Evolutionary conservation across 1,140 invertebrate species (phyloP), one percentile per base, ranked within the genome.

Genomic region (Formica exsecta): DNA sequence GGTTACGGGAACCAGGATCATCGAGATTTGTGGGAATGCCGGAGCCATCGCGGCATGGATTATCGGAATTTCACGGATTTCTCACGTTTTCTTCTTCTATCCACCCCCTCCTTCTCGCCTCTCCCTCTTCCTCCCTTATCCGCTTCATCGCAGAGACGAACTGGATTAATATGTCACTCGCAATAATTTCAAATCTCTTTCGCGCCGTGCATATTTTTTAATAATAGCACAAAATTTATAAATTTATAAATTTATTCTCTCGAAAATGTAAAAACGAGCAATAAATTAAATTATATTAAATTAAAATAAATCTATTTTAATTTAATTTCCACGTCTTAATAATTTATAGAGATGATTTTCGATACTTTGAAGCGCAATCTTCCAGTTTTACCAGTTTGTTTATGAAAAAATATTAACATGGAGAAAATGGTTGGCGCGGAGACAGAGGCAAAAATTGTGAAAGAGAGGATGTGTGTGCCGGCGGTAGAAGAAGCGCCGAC

Each of bases 21-120:
- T 86, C 61, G 75, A 59, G 74, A 83, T 79, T 77, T 86, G 84
- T 86, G 84, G 84, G 84, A 86, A 86, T n/a, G 25, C 64, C 64
- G 76, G 16, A 36, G 75, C 84, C 16, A 68, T 68, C 32, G 61
- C 13, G 84, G 75, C 84, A 65, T 54, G 76, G 51, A 86, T 86
- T 48, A 86, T 86, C 75, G 64, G 51, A 48, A 86, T 86, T 86
- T 86, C 84, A 77, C 76, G 84, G 84, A 54, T 57, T 68, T 81
- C 41, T 32, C 64, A 29, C 54, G 36, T 16, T 79, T 68, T 44
- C 64, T 65, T 86, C 65, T 16, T 51, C 54, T 38, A 62, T 48
- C 57, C 57, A 65, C 59, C 73, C 41, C 62, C 54, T 44, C 70
- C 65, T 71, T 80, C 57, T 25, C 75, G 62, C 51, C 48, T 5